These are phyloP conservation scores for Uloborus plumipes DNA, from an alignment of 2,888 invertebrate species.

Conservation along the genomic window DNA sequence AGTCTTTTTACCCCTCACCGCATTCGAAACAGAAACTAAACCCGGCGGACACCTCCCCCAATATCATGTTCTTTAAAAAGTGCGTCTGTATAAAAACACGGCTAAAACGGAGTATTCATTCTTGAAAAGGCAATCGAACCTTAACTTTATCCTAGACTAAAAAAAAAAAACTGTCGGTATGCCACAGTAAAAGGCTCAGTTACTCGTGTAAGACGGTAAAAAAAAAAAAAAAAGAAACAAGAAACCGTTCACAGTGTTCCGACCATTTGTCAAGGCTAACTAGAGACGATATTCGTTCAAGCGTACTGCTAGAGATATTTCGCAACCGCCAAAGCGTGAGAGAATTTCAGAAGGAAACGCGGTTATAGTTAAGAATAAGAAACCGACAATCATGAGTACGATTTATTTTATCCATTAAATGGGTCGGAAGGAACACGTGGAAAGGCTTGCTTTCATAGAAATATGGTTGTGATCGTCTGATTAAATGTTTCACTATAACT, in stretches of 20 bases:
- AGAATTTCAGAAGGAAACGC: constrained; percentile 46
- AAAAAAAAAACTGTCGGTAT: constrained; percentile 27
- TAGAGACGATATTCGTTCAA: constrained; percentile 45
- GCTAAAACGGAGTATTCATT: constrained; percentile 28
- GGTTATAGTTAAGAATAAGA: constrained; percentile 34
- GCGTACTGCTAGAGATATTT: constrained; percentile 46
- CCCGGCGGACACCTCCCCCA: constrained; percentile 20
- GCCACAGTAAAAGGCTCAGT: constrained; percentile 19
- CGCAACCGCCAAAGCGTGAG: constrained; percentile 47
- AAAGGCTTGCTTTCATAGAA: too few relatives aligned
- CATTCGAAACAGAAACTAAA: not conserved
- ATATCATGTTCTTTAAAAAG: constrained; percentile 34
- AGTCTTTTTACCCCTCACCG: not conserved
- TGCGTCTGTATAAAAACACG: constrained; percentile 36
- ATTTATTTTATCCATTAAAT: constrained; percentile 31
- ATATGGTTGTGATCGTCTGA: too few relatives aligned
- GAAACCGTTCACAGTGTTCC: constrained; percentile 27
- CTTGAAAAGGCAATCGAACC: constrained; percentile 5
- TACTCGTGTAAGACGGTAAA: constrained; percentile 42
- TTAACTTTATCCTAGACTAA: constrained; percentile 14
- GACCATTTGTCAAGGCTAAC: constrained; percentile 54
- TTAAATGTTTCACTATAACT: too few relatives aligned
- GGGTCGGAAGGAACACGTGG: not conserved
- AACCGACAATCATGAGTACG: constrained; percentile 9
- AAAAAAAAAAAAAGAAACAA: too few relatives aligned